Percentiles rank a stretch among this genome's conserved stretches.
phyloP scores from a whole-genome alignment of 2,888 invertebrate genomes.

The Lasioglossum leucozonium region DNA sequence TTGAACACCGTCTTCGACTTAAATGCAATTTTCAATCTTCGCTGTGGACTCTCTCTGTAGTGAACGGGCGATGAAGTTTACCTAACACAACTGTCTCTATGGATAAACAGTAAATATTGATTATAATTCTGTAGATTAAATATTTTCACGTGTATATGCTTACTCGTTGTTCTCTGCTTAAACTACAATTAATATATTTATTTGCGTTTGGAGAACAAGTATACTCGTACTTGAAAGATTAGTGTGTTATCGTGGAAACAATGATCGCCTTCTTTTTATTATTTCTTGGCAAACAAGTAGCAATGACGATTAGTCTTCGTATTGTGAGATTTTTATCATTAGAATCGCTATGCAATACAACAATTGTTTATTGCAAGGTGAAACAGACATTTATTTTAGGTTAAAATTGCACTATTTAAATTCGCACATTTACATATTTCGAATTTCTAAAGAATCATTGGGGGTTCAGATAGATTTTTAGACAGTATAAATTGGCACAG shows the following conservation, averaged over 20 bases:
- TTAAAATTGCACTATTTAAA: neutral
- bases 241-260: too few species aligned
- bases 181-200: too few species aligned
- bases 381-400: too few species aligned
- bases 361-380: neutral
- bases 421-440: neutral
- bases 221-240: too few species aligned
- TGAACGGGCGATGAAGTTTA: neutral
- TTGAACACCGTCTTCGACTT: neutral
- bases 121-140: neutral
- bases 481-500: neutral
- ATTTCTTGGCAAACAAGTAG: too few species aligned
- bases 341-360: neutral
- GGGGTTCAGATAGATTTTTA: neutral
- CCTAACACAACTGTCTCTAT: too few species aligned
- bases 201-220: neutral
- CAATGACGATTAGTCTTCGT: too few species aligned
- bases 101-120: neutral
- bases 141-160: neutral
- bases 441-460: neutral
- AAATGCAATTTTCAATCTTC: neutral
- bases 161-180: neutral
- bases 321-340: neutral
- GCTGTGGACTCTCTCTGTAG: neutral
- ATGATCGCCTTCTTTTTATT: too few species aligned